Conservation (phyloP, 2,888 invertebrate genomes). For the Kuschelorhynchus macadamiae region DNA sequence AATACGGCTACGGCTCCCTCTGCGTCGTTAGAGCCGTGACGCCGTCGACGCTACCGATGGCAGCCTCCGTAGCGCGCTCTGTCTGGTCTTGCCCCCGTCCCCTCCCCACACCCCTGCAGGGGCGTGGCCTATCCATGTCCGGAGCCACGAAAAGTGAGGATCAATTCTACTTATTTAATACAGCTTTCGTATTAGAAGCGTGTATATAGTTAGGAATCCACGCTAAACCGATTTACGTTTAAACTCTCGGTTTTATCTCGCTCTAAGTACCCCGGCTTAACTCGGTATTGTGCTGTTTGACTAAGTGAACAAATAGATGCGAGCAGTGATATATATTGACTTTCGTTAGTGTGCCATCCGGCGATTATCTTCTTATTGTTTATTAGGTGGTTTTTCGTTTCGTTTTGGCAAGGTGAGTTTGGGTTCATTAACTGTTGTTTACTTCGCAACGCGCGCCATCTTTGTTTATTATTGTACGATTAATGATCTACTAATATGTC, state of each 20-base stretch:
- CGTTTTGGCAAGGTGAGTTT: slow-evolving; percentile 47
- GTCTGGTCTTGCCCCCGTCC: slow-evolving; percentile 53
- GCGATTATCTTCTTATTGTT: slow-evolving; percentile 52
- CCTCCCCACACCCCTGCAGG: slow-evolving; percentile 54
- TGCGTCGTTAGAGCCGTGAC: slow-evolving; percentile 52
- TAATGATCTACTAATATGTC: not conserved
- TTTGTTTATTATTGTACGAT: slow-evolving; percentile 17
- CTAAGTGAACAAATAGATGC: slow-evolving; percentile 70
- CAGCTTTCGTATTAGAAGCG: slow-evolving; percentile 70
- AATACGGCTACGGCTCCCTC: slow-evolving; percentile 15
- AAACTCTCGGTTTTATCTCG: slow-evolving; percentile 70
- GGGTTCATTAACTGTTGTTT: slow-evolving; percentile 26
- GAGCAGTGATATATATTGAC: slow-evolving; percentile 69
- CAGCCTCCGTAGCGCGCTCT: slow-evolving; percentile 54
- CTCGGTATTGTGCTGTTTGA: slow-evolving; percentile 70
- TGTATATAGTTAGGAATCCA: slow-evolving; percentile 71
- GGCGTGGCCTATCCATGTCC: slow-evolving; percentile 64
- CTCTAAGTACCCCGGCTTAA: slow-evolving; percentile 70
- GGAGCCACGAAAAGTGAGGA: slow-evolving; percentile 70
- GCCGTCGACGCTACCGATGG: slow-evolving; percentile 39
- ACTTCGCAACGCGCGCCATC: slow-evolving; percentile 32
- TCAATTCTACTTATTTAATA: slow-evolving; percentile 71
- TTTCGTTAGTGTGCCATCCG: slow-evolving; percentile 60
- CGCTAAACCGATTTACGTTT: slow-evolving; percentile 70
- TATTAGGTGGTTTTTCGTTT: slow-evolving; percentile 47